Percentiles rank a stretch among this genome's conserved stretches.
Evolutionary conservation across 2,888 invertebrate genomes (phyloP).

Genomic region (Lepidocyrtoides sp.): DNA sequence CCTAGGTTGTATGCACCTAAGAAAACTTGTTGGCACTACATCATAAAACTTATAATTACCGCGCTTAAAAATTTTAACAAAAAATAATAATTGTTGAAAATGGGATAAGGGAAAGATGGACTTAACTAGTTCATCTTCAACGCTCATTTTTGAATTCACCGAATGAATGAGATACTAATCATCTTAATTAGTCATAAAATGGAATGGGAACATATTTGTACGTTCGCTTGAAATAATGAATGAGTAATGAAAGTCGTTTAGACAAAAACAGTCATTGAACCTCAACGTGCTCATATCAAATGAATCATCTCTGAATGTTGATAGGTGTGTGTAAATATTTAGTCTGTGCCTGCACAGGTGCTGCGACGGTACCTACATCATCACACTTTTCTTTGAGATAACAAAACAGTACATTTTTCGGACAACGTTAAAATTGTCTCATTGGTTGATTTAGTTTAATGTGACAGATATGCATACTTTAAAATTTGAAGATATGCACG

Average conservation of each 20-base stretch:
- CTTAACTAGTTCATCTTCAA: not conserved
- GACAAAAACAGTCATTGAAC: not conserved
- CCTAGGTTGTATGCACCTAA: no score
- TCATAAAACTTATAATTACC: no score
- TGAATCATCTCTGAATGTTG: not conserved
- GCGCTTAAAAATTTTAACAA: not conserved
- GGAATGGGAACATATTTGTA: not conserved
- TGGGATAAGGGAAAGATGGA: not conserved
- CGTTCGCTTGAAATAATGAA: not conserved
- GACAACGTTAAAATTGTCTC: not conserved
- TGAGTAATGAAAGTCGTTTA: conserved; percentile 19
- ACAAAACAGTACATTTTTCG: conserved; percentile 12
- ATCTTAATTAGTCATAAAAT: conserved; percentile 11
- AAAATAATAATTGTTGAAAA: not conserved
- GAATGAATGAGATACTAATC: not conserved
- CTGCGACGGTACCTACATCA: not conserved
- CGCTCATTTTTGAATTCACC: not conserved
- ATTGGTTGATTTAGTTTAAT: not conserved
- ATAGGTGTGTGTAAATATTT: not conserved
- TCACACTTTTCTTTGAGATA: not conserved
- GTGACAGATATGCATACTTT: not conserved
- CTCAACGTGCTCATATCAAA: not conserved
- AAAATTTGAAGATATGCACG: not conserved
- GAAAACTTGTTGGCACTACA: no score
- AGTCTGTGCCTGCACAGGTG: no score